Conservation (phyloP, 2,113 vertebrate species). For the Nipponia nippon region DNA sequence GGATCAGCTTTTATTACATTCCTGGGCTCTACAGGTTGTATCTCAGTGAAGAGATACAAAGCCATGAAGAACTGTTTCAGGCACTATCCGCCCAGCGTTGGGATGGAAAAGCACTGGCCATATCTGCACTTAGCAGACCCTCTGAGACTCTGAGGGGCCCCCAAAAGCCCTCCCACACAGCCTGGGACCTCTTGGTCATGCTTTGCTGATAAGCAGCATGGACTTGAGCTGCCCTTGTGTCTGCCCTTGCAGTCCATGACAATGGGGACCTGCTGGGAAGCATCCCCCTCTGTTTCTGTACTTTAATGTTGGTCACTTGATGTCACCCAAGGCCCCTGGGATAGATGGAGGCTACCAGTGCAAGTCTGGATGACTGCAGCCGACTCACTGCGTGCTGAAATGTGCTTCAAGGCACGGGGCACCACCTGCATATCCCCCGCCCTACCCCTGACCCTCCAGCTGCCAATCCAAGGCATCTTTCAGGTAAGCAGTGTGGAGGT, state of each 20-base stretch:
- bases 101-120: background rate
- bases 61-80: background rate
- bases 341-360: background rate
- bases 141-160: background rate
- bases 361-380: background rate
- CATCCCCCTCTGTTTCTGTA: background rate
- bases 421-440: background rate
- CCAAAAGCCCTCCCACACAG: background rate
- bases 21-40: background rate
- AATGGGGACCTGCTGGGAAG: background rate
- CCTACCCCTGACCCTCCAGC: background rate
- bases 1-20: background rate
- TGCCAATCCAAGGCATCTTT: background rate
- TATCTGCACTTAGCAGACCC: background rate
- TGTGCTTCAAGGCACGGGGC: background rate
- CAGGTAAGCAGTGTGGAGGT: background rate
- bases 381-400: background rate
- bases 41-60: background rate
- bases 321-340: background rate
- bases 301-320: background rate
- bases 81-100: background rate
- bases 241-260: background rate
- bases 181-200: background rate
- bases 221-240: background rate
- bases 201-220: background rate